phyloP scores from a whole-genome alignment of 2,797 vertebrate genomes.

The Crenichthys baileyi region DNA sequence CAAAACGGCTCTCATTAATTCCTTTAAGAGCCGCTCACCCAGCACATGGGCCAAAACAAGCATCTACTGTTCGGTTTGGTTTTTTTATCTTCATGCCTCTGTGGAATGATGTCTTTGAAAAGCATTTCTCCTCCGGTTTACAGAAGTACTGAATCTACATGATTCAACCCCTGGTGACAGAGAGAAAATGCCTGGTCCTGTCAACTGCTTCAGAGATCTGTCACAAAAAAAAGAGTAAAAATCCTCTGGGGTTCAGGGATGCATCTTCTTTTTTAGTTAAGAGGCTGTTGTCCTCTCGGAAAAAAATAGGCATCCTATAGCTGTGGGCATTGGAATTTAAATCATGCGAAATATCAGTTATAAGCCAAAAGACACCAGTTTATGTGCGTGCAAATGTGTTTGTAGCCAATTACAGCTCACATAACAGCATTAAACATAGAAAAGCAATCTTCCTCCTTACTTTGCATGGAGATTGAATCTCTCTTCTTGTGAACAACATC shows the following conservation, averaged over 20 bases:
- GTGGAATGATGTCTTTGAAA: background rate
- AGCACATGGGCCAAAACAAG: background rate
- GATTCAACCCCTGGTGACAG: background rate
- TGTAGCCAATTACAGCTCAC: background rate
- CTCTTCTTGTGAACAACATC: slow-evolving; percentile 41
- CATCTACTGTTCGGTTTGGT: background rate
- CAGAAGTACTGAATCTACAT: background rate
- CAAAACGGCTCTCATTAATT: slow-evolving; percentile 9
- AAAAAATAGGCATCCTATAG: background rate
- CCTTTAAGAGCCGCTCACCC: background rate
- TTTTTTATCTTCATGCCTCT: background rate
- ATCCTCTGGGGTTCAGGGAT: background rate
- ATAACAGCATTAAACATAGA: background rate
- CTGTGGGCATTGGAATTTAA: background rate
- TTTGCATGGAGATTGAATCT: slow-evolving; percentile 36
- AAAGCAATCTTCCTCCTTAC: background rate
- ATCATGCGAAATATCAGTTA: slow-evolving; percentile 1
- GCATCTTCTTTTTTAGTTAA: background rate
- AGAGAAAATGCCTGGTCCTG: background rate
- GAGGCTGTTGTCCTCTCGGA: background rate
- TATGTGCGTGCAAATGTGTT: background rate
- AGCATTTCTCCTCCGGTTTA: background rate
- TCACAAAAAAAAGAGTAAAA: background rate
- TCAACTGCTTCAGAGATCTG: background rate
- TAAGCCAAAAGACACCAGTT: background rate